A percentile compares a stretch with the other conserved stretches of the same genome.
These are phyloP conservation scores for Petrosia ficiformis DNA, from an alignment of 37 sponge, comb jelly and placozoan species.

Conservation along the genomic window DNA sequence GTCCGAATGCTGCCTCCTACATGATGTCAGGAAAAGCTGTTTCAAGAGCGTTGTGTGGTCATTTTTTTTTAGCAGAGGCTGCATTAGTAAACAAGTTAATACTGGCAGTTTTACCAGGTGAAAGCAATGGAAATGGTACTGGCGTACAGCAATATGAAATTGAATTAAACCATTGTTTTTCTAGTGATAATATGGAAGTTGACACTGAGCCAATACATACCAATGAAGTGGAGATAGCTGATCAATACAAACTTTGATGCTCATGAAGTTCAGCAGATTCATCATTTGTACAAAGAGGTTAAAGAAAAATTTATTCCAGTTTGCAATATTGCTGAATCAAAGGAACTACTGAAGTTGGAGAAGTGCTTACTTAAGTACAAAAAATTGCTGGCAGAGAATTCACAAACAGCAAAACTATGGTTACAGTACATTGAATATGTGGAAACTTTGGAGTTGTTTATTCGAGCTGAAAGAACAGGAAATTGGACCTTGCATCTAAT, in stretches of 20 bases:
- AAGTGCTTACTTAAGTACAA: slow-evolving; percentile 17
- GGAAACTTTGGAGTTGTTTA: slow-evolving; percentile 25
- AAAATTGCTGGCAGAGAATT: slow-evolving; percentile 17
- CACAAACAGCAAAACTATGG: slow-evolving; percentile 28
- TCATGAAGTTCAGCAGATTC: slow-evolving; percentile 12
- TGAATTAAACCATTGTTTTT: too few relatives aligned
- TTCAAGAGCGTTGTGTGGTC: slow-evolving; percentile 36
- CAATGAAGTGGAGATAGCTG: not conserved
- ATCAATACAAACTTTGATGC: slow-evolving; percentile 27
- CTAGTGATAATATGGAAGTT: not conserved
- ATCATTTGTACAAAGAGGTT: not conserved
- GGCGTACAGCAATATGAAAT: not conserved
- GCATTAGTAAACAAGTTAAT: slow-evolving; percentile 37
- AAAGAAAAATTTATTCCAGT: not conserved
- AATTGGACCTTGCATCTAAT: slow-evolving; percentile 25
- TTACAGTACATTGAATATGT: slow-evolving; percentile 37
- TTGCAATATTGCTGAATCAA: slow-evolving; percentile 7
- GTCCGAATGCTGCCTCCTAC: slow-evolving; percentile 19
- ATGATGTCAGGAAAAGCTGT: slow-evolving; percentile 32
- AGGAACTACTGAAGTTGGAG: slow-evolving; percentile 24
- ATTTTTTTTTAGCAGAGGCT: slow-evolving; percentile 28
- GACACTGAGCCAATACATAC: slow-evolving; percentile 10
- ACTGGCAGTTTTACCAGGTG: slow-evolving; percentile 2
- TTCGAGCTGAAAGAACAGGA: slow-evolving; percentile 41
- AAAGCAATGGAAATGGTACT: not conserved